phyloP scores from a whole-genome alignment of 2,797 vertebrate species.

The Lepidocolaptes lacrymiger region DNA sequence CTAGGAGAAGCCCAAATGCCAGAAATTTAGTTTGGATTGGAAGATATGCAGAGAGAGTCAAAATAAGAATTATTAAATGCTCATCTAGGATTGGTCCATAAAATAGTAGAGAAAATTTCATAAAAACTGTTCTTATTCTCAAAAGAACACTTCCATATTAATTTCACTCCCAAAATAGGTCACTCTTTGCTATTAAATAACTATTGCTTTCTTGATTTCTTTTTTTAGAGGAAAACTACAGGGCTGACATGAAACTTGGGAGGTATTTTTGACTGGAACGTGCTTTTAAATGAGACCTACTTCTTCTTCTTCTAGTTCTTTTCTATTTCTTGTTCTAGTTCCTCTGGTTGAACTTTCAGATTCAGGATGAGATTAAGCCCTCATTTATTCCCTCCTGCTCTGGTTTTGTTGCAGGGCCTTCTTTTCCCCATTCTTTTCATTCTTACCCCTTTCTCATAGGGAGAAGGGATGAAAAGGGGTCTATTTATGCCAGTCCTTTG shows the following conservation, averaged over 20 bases:
- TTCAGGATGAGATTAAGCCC: background rate
- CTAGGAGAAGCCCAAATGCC: background rate
- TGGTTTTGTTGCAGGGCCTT: background rate
- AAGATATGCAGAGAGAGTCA: background rate
- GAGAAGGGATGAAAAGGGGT: background rate
- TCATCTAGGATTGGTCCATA: background rate
- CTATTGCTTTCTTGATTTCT: background rate
- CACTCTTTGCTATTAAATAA: slow-evolving; percentile 23
- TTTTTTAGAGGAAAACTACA: slow-evolving; percentile 25
- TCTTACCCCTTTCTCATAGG: background rate
- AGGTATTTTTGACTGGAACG: slow-evolving; percentile 28
- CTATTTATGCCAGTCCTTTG: background rate
- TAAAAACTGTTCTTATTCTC: background rate
- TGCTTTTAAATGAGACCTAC: slow-evolving; percentile 53
- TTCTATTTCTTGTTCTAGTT: background rate
- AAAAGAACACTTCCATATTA: background rate
- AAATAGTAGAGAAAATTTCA: background rate
- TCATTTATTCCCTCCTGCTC: background rate
- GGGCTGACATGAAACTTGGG: slow-evolving; percentile 9
- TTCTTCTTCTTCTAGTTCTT: background rate
- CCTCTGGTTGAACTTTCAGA: slow-evolving; percentile 1
- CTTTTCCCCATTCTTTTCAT: background rate
- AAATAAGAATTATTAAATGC: background rate
- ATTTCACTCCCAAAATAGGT: slow-evolving; percentile 47
- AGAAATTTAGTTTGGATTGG: background rate